Evolutionary conservation across 2,797 vertebrate species (phyloP).

Genomic region (Pseudopleuronectes americanus): DNA sequence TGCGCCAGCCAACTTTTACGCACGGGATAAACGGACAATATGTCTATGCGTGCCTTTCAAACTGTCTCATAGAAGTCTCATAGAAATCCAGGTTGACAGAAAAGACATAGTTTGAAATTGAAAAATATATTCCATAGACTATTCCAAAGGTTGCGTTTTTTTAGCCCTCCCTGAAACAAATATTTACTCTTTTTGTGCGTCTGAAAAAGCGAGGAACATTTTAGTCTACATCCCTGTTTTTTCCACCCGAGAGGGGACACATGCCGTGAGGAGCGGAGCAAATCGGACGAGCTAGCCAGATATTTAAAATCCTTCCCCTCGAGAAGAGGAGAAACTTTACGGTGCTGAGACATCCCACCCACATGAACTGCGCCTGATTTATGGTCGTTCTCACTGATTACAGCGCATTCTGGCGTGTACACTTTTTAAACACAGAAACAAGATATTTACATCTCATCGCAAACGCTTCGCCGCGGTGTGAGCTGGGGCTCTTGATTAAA

Average conservation of each 20-base stretch:
- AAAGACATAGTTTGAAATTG: neutral
- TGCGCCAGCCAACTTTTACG: neutral
- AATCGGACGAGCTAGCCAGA: neutral
- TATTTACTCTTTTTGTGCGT: no score
- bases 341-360: conserved; percentile 19
- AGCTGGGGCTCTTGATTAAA: conserved; percentile 43
- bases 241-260: no score
- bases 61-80: neutral
- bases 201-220: no score
- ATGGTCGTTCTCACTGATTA: conserved; percentile 58
- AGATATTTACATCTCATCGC: conserved; percentile 58
- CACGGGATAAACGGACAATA: neutral
- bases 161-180: no score
- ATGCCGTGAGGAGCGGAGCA: neutral
- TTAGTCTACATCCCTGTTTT: no score
- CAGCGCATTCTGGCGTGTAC: conserved; percentile 41
- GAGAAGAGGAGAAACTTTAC: conserved; percentile 15
- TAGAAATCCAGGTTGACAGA: neutral
- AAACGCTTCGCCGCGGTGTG: conserved; percentile 30
- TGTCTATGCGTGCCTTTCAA: neutral
- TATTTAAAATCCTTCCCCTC: conserved; percentile 6
- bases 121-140: no score
- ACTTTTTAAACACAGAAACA: conserved; percentile 62
- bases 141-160: no score
- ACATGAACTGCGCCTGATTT: conserved; percentile 59